Evolutionary conservation across 37 sponge, comb jelly and placozoan genomes (phyloP).

Genomic region (Ianthella basta): DNA sequence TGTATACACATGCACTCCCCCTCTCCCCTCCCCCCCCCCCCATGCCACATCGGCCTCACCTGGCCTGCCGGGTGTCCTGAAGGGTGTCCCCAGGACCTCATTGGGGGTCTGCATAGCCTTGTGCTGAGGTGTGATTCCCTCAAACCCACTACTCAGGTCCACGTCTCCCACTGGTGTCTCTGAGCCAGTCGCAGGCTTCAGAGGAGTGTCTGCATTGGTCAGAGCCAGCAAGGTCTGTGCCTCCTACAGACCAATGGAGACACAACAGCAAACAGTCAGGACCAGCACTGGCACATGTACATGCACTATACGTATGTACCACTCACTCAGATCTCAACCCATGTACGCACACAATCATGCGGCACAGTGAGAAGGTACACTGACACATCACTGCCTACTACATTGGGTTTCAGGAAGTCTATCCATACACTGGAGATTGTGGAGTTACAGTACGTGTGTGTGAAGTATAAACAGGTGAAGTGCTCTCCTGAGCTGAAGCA

Average conservation of each 20-base stretch:
- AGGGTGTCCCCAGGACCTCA: conserved; percentile 83
- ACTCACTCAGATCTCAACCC: too few species aligned
- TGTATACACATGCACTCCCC: background rate
- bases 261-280: background rate
- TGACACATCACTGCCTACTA: too few species aligned
- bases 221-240: conserved; percentile 88
- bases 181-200: conserved; percentile 76
- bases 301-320: too few species aligned
- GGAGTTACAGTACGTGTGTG: too few species aligned
- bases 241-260: conserved; percentile 45
- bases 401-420: too few species aligned
- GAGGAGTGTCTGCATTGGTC: conserved; percentile 83
- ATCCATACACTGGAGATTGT: too few species aligned
- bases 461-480: too few species aligned
- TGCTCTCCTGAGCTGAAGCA: too few species aligned
- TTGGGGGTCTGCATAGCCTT: conserved; percentile 86
- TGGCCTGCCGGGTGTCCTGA: conserved; percentile 57
- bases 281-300: background rate
- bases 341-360: too few species aligned
- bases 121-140: conserved; percentile 82
- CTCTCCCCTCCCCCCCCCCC: too few species aligned
- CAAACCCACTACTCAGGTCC: conserved; percentile 57
- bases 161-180: conserved; percentile 75
- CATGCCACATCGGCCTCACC: background rate
- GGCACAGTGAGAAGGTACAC: too few species aligned